These are phyloP conservation scores for Entelurus aequoreus DNA, from an alignment of 2,113 vertebrate genomes.

Conservation along the genomic window DNA sequence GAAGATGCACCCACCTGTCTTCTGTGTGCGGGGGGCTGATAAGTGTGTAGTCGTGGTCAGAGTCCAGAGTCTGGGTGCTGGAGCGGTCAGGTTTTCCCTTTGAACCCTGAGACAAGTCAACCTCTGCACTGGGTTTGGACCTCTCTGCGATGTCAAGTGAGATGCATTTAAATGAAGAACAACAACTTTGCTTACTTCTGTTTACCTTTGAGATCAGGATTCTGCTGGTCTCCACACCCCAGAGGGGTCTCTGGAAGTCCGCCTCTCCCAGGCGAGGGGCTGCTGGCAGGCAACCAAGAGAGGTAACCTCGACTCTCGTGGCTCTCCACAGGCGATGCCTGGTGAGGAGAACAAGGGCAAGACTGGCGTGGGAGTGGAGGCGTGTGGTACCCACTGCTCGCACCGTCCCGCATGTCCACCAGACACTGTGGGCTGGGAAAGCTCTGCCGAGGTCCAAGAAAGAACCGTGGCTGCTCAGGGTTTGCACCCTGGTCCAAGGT, in stretches of 20 bases:
- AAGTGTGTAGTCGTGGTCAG: constrained; percentile 70
- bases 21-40: constrained; percentile 76
- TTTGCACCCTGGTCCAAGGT: constrained; percentile 49
- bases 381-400: constrained; percentile 69
- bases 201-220: constrained; percentile 49
- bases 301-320: constrained; percentile 69
- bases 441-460: constrained; percentile 40
- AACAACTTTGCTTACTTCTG: no score
- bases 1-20: constrained; percentile 63
- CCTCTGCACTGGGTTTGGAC: constrained; percentile 33
- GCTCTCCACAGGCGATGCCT: constrained; percentile 57
- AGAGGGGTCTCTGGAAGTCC: constrained; percentile 26
- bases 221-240: constrained; percentile 25
- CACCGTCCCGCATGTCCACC: constrained; percentile 67
- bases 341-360: constrained; percentile 67
- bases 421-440: constrained; percentile 62
- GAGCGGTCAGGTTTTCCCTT: constrained; percentile 49
- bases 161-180: constrained; percentile 7
- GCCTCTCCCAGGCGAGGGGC: constrained; percentile 53
- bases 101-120: constrained; percentile 59
- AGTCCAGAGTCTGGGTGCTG: constrained; percentile 50
- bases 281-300: constrained; percentile 58
- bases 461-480: constrained; percentile 53
- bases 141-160: constrained; percentile 31
- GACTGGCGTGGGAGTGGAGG: constrained; percentile 57